Percentiles rank a stretch among this genome's conserved stretches.
These are phyloP conservation scores for Plebejus argus DNA, from an alignment of 2,888 invertebrate genomes.

Conservation along the genomic window DNA sequence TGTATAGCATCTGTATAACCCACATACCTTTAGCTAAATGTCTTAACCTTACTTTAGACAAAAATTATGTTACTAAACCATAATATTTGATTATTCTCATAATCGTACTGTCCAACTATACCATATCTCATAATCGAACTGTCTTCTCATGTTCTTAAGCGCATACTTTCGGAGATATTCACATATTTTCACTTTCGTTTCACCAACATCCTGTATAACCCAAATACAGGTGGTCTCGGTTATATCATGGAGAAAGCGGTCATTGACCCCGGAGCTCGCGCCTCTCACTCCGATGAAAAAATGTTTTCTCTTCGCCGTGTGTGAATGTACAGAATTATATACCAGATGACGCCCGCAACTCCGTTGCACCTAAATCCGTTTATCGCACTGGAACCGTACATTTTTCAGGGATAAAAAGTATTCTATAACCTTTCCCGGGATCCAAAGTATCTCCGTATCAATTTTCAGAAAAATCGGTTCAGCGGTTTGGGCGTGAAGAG, in stretches of 20 bases:
- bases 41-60: too few relatives aligned
- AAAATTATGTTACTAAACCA: too few relatives aligned
- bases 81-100: too few relatives aligned
- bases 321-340: background rate
- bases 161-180: background rate
- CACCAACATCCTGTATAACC: conserved; percentile 52
- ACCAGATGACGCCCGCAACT: too few relatives aligned
- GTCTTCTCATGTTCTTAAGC: background rate
- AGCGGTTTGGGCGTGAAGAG: too few relatives aligned
- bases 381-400: background rate
- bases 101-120: too few relatives aligned
- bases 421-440: background rate
- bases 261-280: conserved; percentile 52
- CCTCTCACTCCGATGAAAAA: conserved; percentile 16
- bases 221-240: conserved; percentile 41
- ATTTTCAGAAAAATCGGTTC: too few relatives aligned
- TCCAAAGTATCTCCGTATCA: too few relatives aligned
- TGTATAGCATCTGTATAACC: conserved; percentile 45
- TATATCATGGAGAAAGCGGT: conserved; percentile 64
- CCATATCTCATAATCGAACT: too few relatives aligned
- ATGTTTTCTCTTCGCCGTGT: conserved; percentile 21
- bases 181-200: conserved; percentile 32
- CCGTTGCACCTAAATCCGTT: background rate
- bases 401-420: background rate
- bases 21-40: background rate